Conservation (phyloP, 2,797 vertebrate genomes). For the Meriones psammophilus region DNA sequence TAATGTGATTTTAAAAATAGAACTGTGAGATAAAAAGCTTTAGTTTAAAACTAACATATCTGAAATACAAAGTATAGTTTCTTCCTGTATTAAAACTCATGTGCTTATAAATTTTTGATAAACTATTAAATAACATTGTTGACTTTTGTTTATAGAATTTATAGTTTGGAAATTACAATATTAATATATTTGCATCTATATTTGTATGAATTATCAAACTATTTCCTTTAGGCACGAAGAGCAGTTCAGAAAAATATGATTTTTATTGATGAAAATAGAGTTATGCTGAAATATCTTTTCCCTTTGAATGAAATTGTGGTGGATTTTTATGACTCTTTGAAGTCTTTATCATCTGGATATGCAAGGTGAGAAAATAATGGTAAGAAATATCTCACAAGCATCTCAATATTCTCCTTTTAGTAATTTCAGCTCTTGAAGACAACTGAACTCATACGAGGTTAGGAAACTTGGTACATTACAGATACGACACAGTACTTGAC, state of each 20-base stretch:
- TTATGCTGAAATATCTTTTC: constrained; percentile 97
- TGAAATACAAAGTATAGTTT: constrained; percentile 1
- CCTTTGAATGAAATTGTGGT: constrained; percentile 98
- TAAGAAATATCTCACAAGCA: background rate
- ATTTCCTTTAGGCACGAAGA: constrained; percentile 91
- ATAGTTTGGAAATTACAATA: background rate
- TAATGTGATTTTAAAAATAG: constrained; percentile 33
- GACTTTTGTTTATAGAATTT: constrained; percentile 55
- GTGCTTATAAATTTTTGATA: constrained; percentile 2
- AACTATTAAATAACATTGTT: constrained; percentile 2
- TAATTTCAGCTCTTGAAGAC: background rate
- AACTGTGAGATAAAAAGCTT: constrained; percentile 45
- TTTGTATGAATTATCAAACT: constrained; percentile 24
- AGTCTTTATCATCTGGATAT: constrained; percentile 97
- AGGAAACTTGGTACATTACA: background rate
- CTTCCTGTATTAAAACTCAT: background rate
- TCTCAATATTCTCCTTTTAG: background rate
- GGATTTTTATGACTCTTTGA: constrained; percentile 98
- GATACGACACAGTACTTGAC: background rate
- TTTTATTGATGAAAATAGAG: constrained; percentile 95
- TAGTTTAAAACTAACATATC: constrained; percentile 1
- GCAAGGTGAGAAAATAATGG: constrained; percentile 92
- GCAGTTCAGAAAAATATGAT: constrained; percentile 95
- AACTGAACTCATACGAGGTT: constrained; percentile 3
- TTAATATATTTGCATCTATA: background rate